Percentiles rank a stretch among this genome's conserved stretches.
Evolutionary conservation across 2,113 vertebrate genomes (phyloP).

Genomic region (Zosterops pallidus): DNA sequence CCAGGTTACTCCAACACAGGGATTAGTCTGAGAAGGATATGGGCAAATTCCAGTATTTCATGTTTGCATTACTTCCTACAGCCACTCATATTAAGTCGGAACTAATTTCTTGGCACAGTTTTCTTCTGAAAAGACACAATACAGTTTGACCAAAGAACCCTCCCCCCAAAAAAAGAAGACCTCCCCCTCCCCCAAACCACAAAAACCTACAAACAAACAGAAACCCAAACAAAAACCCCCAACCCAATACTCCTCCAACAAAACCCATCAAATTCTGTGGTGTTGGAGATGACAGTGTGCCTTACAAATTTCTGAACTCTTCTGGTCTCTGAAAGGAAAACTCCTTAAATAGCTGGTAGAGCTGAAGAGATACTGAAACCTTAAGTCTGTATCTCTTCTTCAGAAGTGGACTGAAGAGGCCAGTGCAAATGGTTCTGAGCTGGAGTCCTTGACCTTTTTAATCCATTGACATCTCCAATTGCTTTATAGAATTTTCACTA

Average conservation of each 20-base stretch:
- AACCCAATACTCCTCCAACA: not conserved
- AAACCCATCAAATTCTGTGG: slow-evolving; percentile 29
- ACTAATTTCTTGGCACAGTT: not conserved
- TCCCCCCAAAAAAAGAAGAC: rapidly evolving
- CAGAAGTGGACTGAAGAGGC: not conserved
- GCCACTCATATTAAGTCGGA: slow-evolving; percentile 78
- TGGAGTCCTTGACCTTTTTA: not conserved
- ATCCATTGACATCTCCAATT: not conserved
- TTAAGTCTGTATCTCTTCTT: not conserved
- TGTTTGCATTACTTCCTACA: slow-evolving; percentile 86
- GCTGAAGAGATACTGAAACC: not conserved
- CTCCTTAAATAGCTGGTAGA: slow-evolving; percentile 12
- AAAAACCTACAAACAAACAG: not conserved
- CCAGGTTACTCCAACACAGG: not conserved
- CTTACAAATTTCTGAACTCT: not conserved
- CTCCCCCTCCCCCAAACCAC: rapidly evolving
- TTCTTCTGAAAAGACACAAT: not conserved
- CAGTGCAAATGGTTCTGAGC: not conserved
- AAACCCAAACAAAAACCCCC: no score
- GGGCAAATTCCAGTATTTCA: slow-evolving; percentile 85
- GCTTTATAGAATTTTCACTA: not conserved
- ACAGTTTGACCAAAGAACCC: not conserved
- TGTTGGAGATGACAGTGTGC: not conserved
- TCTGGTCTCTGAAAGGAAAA: slow-evolving; percentile 12
- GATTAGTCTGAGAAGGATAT: slow-evolving; percentile 82